Percentiles rank a stretch among this genome's conserved stretches.
phyloP scores from a whole-genome alignment of 2,113 vertebrate genomes.

The Accipiter cooperii region DNA sequence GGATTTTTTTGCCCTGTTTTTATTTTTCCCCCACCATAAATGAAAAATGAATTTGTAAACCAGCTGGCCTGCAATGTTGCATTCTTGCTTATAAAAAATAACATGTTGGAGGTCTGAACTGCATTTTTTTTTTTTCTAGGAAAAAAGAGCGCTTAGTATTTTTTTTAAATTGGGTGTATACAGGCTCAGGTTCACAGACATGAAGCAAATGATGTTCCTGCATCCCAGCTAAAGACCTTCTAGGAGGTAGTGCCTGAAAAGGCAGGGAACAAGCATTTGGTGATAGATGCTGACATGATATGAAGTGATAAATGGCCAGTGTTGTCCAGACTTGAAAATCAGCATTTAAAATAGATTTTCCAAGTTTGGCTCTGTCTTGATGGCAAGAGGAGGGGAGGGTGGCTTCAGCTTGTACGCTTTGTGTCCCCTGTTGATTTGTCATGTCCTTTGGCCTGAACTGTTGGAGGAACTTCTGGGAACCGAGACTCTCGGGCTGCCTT shows the following conservation, averaged over 20 bases:
- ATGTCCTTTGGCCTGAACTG: not conserved
- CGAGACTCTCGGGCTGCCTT: not conserved
- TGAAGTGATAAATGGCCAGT: not conserved
- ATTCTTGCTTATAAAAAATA: not conserved
- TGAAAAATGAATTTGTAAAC: not conserved
- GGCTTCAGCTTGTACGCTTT: not conserved
- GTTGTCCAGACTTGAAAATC: not conserved
- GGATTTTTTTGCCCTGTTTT: not conserved
- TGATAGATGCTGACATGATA: not conserved
- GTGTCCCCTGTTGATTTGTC: not conserved
- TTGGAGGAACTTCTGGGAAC: not conserved
- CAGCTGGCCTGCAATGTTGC: not conserved
- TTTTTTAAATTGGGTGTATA: not conserved
- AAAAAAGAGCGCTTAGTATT: not conserved
- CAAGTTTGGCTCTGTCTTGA: not conserved
- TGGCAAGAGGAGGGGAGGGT: not conserved
- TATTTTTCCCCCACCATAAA: not conserved
- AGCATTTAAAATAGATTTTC: not conserved
- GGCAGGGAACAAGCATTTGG: not conserved
- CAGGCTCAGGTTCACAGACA: not conserved
- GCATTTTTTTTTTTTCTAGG: not conserved
- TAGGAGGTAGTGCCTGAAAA: not conserved
- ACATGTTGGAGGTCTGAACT: not conserved
- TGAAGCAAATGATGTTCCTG: not conserved
- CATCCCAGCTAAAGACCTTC: not conserved